Percentiles rank a stretch among this genome's conserved stretches.
These are phyloP conservation scores for Crematogaster levior DNA, from an alignment of 2,888 invertebrate genomes.

Conservation along the genomic window DNA sequence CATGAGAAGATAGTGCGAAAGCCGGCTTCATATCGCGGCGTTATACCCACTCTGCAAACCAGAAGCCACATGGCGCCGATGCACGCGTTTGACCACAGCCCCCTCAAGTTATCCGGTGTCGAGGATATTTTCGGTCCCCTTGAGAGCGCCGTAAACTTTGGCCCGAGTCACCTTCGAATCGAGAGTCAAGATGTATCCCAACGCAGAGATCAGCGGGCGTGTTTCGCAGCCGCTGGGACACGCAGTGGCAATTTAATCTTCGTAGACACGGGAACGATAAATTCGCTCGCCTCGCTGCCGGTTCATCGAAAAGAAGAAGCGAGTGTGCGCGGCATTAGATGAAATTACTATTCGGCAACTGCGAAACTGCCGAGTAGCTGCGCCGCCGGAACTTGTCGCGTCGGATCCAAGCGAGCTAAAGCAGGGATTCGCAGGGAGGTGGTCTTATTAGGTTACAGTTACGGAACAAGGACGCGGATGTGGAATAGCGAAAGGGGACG, in stretches of 20 bases:
- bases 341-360: slow-evolving; percentile 82
- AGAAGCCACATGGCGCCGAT: slow-evolving; percentile 79
- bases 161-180: slow-evolving; percentile 28
- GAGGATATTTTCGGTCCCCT: slow-evolving; percentile 68
- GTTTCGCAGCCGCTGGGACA: neutral
- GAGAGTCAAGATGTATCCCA: slow-evolving; percentile 35
- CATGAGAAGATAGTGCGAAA: slow-evolving; percentile 68
- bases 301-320: slow-evolving; percentile 72
- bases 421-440: slow-evolving; percentile 38
- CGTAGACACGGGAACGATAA: slow-evolving; percentile 63
- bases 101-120: slow-evolving; percentile 67
- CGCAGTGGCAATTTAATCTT: slow-evolving; percentile 72
- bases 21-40: slow-evolving; percentile 80
- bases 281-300: slow-evolving; percentile 54
- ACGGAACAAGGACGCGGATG: slow-evolving; percentile 63
- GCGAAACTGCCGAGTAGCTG: slow-evolving; percentile 65
- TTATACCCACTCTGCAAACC: slow-evolving; percentile 84
- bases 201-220: neutral
- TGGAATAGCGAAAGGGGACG: slow-evolving; percentile 51
- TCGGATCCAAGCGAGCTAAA: slow-evolving; percentile 49
- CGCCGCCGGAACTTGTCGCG: slow-evolving; percentile 64
- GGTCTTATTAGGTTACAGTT: slow-evolving; percentile 82
- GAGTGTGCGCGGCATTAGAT: slow-evolving; percentile 76
- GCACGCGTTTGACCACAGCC: slow-evolving; percentile 60
- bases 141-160: slow-evolving; percentile 44